A percentile compares a stretch with the other conserved stretches of the same genome.
These are phyloP conservation scores for Brachionus angularis DNA, from an alignment of 1,140 invertebrate genomes.

Conservation along the genomic window DNA sequence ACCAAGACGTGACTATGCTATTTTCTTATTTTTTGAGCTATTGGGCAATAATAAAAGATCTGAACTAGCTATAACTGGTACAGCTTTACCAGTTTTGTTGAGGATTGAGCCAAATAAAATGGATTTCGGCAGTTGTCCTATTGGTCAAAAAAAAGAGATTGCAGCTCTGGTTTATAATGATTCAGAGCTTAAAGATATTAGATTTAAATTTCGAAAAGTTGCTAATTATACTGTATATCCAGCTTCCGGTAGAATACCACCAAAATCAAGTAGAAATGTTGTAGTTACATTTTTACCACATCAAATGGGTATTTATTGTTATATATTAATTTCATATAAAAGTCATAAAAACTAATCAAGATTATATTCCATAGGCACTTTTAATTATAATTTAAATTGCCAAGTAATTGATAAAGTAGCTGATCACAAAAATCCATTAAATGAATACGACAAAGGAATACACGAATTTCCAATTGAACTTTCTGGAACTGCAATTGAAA, in stretches of 20 bases:
- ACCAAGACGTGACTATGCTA: conserved; percentile 56
- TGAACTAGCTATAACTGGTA: conserved; percentile 56
- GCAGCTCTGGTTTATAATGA: conserved; percentile 53
- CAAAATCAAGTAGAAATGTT: conserved; percentile 52
- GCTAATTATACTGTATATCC: conserved; percentile 55
- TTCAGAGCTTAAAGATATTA: conserved; percentile 50
- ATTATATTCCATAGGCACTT: neutral
- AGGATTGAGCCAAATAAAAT: conserved; percentile 50
- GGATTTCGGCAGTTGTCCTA: conserved; percentile 55
- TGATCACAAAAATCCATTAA: neutral
- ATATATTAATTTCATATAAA: neutral
- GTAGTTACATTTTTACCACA: conserved; percentile 56
- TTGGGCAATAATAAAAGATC: conserved; percentile 49
- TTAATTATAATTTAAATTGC: conserved; percentile 37
- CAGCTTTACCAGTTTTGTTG: conserved; percentile 55
- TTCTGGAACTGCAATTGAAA: neutral
- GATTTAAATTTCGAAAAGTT: conserved; percentile 53
- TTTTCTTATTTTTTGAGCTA: conserved; percentile 55
- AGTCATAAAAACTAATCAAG: too few relatives aligned
- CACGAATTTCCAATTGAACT: neutral
- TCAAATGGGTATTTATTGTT: conserved; percentile 51
- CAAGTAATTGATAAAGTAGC: conserved; percentile 19
- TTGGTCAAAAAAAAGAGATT: conserved; percentile 53
- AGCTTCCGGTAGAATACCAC: conserved; percentile 51
- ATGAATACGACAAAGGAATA: conserved; percentile 29